Evolutionary conservation across 1,140 invertebrate species (phyloP).

Genomic region (Episyrphus balteatus): DNA sequence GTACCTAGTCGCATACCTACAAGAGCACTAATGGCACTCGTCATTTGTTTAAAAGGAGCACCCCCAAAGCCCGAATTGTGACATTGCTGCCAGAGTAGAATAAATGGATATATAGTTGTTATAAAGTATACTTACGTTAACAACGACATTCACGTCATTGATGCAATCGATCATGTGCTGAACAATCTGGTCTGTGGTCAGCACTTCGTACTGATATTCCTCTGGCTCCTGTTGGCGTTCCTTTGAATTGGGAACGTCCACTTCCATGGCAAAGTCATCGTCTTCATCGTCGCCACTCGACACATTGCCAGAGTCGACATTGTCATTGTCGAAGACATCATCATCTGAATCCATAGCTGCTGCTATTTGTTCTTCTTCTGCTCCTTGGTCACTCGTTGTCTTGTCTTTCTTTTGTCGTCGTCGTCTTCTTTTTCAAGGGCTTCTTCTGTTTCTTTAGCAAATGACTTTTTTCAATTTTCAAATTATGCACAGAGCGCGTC

Average conservation of each 20-base stretch:
- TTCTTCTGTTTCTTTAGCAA: too few relatives aligned
- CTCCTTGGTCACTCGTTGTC: too few relatives aligned
- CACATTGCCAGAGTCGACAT: constrained; percentile 84
- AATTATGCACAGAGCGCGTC: too few relatives aligned
- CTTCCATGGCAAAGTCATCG: constrained; percentile 77
- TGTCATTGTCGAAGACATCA: constrained; percentile 66
- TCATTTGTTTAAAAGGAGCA: too few relatives aligned
- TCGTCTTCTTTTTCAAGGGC: too few relatives aligned
- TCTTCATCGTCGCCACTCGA: constrained; percentile 82
- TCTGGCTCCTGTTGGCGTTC: constrained; percentile 71
- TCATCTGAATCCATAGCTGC: constrained; percentile 77
- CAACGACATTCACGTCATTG: constrained; percentile 84
- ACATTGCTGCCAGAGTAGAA: too few relatives aligned
- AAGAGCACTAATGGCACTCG: too few relatives aligned
- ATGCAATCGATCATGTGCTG: constrained; percentile 96
- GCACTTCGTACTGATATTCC: constrained; percentile 87
- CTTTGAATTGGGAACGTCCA: constrained; percentile 52
- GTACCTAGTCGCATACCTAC: too few relatives aligned
- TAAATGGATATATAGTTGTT: background rate
- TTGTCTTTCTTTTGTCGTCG: too few relatives aligned
- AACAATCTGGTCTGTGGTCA: constrained; percentile 92
- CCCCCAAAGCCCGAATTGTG: too few relatives aligned
- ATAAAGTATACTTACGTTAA: constrained; percentile 57
- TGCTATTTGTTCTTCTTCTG: too few relatives aligned
- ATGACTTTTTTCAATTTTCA: too few relatives aligned